phyloP scores from a whole-genome alignment of 1,140 invertebrate genomes.

The Zaprionus vittiger region DNA sequence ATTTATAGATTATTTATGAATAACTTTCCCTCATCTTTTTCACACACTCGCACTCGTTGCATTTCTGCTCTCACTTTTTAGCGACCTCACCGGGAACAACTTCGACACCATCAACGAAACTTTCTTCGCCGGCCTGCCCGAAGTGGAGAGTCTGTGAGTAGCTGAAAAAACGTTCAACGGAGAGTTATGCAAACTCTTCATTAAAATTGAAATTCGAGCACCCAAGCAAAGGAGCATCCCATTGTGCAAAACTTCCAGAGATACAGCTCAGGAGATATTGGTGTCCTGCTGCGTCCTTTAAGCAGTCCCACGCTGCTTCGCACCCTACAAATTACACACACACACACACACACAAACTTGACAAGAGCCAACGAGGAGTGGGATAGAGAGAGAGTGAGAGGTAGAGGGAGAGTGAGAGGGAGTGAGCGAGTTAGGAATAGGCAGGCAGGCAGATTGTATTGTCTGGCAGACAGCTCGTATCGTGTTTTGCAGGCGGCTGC shows the following conservation, averaged over 20 bases:
- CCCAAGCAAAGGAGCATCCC: constrained; percentile 26
- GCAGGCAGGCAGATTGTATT: constrained; percentile 57
- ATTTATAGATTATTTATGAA: constrained; percentile 19
- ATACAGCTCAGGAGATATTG: constrained; percentile 13
- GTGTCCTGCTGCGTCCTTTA: constrained; percentile 22
- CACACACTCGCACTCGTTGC: background rate
- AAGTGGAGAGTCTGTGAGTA: constrained; percentile 79
- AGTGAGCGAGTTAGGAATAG: constrained; percentile 28
- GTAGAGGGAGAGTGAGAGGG: constrained; percentile 27
- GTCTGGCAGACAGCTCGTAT: constrained; percentile 21
- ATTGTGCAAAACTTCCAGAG: constrained; percentile 10
- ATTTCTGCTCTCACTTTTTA: constrained; percentile 28
- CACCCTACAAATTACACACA: constrained; percentile 32
- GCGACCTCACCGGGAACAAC: constrained; percentile 79
- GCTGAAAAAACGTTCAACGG: background rate
- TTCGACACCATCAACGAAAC: constrained; percentile 63
- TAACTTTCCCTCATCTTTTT: constrained; percentile 12
- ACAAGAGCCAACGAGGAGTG: background rate
- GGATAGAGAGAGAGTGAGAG: constrained; percentile 18
- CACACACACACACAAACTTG: constrained; percentile 8
- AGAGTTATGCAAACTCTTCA: constrained; percentile 37
- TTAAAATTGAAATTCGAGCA: constrained; percentile 60
- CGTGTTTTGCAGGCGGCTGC: constrained; percentile 53
- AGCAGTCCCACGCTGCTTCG: constrained; percentile 9
- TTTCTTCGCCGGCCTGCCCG: constrained; percentile 67